These are phyloP conservation scores for Pachyramphus minor DNA, from an alignment of 2,113 vertebrate species.

Conservation along the genomic window DNA sequence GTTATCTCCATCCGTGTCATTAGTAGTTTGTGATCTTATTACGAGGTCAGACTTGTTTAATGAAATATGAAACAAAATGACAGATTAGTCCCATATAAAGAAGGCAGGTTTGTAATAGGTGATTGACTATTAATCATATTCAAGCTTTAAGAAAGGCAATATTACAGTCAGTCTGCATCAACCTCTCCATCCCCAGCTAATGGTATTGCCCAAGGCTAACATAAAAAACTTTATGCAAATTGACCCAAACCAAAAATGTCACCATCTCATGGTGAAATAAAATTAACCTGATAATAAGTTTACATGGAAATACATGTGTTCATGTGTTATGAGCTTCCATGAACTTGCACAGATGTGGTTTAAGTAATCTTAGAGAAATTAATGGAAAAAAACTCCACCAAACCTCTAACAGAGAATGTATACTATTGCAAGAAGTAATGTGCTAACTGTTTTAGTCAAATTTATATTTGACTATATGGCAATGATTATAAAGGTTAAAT, in stretches of 20 bases:
- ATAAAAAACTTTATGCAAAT: not conserved
- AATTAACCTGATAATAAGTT: not conserved
- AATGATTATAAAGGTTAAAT: constrained; percentile 37
- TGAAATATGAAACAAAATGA: constrained; percentile 58
- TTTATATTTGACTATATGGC: constrained; percentile 22
- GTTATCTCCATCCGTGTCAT: constrained; percentile 83
- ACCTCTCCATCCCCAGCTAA: not conserved
- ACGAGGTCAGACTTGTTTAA: constrained; percentile 74
- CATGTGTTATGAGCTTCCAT: not conserved
- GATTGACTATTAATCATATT: constrained; percentile 30
- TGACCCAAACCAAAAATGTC: not conserved
- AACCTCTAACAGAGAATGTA: not conserved
- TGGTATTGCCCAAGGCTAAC: not conserved
- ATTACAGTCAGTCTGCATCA: not conserved
- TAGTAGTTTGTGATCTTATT: constrained; percentile 74
- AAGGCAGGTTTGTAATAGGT: not conserved
- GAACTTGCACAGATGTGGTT: not conserved
- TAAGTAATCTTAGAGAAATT: not conserved
- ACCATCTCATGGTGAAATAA: constrained; percentile 9
- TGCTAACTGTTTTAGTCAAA: constrained; percentile 17
- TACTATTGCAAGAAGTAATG: not conserved
- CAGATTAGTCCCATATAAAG: constrained; percentile 50
- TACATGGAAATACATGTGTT: not conserved
- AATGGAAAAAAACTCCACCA: not conserved
- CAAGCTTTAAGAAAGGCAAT: constrained; percentile 5